Evolutionary conservation across 2,797 vertebrate species (phyloP), one percentile per base, ranked within the genome.

Genomic region (Zenarchopterus dispar): DNA sequence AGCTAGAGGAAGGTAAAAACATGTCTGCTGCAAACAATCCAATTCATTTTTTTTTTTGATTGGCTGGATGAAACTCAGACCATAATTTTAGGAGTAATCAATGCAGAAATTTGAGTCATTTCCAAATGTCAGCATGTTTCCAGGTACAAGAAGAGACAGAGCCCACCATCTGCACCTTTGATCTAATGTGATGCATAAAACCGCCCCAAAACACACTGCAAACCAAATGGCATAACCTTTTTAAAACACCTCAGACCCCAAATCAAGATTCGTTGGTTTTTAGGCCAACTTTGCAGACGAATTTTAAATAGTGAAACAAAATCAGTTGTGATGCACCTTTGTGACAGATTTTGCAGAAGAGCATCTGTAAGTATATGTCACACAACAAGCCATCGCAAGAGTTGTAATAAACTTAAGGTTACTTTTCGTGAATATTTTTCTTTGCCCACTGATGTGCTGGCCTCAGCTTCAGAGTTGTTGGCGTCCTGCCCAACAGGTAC

Each of bases 391-490:
- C 77, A 86, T 67, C 83, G 88, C 80, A 86, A 79, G 70, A 75
- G 64, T 73, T 73, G 72, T 58, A 87, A 86, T 74, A 84, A 87
- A 82, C 71, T 53, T 70, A 47, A 18, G 75, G 84, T 92, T 93
- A 93, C 92, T 93, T 93, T 93, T 89, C 49, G 78, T 77, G 89
- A 67, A 84, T 78, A 87, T 86, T 91, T 92, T 78, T 86, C 77
- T 56, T 75, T 82, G 88, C 85, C 89, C 89, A 82, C 82, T 86
- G 90, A 87, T 73, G 86, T 77, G 85, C 79, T 68, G 83, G 85
- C 70, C 81, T 81, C 88, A 75, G 86, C 81, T 67, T 87, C 90
- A 86, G 86, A 84, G 84, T 80, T 68, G 80, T 57, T 76, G 82
- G 80, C 80, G 67, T 91, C 90, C 56, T 45, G 49, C 26, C 81